phyloP scores from a whole-genome alignment of 1,140 invertebrate species.

The Gonioctena quinquepunctata region DNA sequence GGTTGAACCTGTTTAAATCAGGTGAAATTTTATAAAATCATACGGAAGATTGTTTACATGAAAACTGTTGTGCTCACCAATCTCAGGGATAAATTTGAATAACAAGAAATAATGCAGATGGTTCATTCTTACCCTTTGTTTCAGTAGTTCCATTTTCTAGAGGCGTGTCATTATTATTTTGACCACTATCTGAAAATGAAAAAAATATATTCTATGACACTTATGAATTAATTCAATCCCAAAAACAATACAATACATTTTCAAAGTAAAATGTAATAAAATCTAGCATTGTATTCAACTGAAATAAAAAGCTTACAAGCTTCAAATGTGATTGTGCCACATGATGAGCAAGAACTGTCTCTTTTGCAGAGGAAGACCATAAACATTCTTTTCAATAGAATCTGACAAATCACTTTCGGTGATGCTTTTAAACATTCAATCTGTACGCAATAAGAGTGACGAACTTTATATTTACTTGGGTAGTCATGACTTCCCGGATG shows the following conservation, averaged over 20 bases:
- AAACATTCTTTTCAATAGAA: too few relatives aligned
- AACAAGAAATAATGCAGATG: background rate
- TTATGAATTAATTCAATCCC: background rate
- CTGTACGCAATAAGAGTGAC: too few relatives aligned
- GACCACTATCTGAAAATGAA: background rate
- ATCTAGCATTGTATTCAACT: background rate
- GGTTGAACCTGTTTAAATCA: background rate
- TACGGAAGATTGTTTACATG: background rate
- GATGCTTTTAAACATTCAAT: too few relatives aligned
- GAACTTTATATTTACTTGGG: too few relatives aligned
- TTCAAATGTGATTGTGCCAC: too few relatives aligned
- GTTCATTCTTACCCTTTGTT: background rate
- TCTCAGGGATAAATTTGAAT: background rate
- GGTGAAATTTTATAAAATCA: background rate
- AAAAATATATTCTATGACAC: background rate
- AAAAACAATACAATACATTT: background rate
- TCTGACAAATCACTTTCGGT: too few relatives aligned
- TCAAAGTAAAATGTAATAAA: background rate
- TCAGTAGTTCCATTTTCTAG: conserved; percentile 2
- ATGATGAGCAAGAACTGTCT: too few relatives aligned
- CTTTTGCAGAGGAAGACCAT: too few relatives aligned
- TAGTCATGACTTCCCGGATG: too few relatives aligned
- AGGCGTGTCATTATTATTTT: background rate
- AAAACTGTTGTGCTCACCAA: background rate
- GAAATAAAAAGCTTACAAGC: background rate